Conservation (phyloP, 2,113 vertebrate genomes). For the Chitala chitala region DNA sequence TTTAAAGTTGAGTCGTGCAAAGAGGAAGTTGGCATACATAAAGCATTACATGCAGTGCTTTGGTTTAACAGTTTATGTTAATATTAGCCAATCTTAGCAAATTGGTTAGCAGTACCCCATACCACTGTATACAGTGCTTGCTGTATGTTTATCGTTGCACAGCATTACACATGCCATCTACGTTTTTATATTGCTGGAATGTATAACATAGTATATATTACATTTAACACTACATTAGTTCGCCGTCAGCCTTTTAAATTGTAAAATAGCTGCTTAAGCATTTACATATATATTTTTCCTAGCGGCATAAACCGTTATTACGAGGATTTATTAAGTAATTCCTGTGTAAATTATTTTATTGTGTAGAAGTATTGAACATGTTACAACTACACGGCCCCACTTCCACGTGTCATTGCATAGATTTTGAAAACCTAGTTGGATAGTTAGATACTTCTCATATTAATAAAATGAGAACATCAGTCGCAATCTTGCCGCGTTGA, state of each 20-base stretch:
- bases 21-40: slow-evolving; percentile 6
- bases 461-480: no score
- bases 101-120: neutral
- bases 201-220: neutral
- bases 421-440: no score
- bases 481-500: no score
- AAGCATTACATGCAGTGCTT: neutral
- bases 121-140: no score
- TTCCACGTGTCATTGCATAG: slow-evolving; percentile 18
- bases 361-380: neutral
- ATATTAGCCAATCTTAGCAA: neutral
- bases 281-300: neutral
- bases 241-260: neutral
- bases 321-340: neutral
- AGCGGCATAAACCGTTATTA: neutral
- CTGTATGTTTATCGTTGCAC: no score
- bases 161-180: neutral
- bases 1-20: slow-evolving; percentile 6
- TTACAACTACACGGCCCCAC: neutral
- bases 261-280: neutral
- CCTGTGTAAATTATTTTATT: neutral
- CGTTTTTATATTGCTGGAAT: neutral
- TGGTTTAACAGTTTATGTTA: neutral
- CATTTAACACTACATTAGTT: no score
- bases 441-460: no score